phyloP scores from a whole-genome alignment of 2,888 invertebrate genomes.

The Eilema griseolum region DNA sequence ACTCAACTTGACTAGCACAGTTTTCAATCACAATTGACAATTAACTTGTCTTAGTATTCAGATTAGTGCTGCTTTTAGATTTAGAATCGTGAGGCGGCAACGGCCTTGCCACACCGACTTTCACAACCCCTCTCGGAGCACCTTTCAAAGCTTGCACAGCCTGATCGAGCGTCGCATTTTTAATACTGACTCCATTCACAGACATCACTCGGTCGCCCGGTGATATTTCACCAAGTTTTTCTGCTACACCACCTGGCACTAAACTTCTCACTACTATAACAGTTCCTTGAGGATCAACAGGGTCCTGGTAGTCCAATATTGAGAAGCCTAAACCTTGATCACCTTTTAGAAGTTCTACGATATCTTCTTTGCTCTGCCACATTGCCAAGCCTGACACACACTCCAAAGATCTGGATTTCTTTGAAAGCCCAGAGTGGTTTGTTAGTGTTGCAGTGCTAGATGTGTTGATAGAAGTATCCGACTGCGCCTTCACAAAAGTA shows the following conservation, averaged over 20 bases:
- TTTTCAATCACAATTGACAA: slow-evolving; percentile 62
- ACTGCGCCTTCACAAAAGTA: slow-evolving; percentile 96
- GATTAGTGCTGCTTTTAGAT: slow-evolving; percentile 76
- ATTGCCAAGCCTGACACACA: slow-evolving; percentile 97
- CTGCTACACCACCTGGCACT: slow-evolving; percentile 99
- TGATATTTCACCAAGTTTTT: slow-evolving; percentile 96
- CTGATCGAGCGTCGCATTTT: slow-evolving; percentile 96
- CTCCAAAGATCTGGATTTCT: slow-evolving; percentile 97
- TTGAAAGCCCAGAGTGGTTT: slow-evolving; percentile 89
- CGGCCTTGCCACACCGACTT: slow-evolving; percentile 96
- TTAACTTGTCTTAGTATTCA: slow-evolving; percentile 80
- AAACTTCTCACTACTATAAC: slow-evolving; percentile 99
- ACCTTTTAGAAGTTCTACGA: slow-evolving; percentile 96
- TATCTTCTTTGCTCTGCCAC: slow-evolving; percentile 98
- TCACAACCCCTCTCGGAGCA: slow-evolving; percentile 95
- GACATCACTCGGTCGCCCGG: slow-evolving; percentile 98
- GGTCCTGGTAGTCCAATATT: slow-evolving; percentile 99
- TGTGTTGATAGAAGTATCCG: slow-evolving; percentile 96
- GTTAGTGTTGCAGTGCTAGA: slow-evolving; percentile 94
- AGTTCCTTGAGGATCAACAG: slow-evolving; percentile 97
- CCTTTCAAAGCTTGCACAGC: slow-evolving; percentile 98
- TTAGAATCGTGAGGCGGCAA: slow-evolving; percentile 84
- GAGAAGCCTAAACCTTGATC: slow-evolving; percentile 99
- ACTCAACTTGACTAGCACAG: slow-evolving; percentile 80
- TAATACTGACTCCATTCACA: slow-evolving; percentile 96